Evolutionary conservation across 1,140 invertebrate genomes (phyloP).

Genomic region (Uloborus diversus): DNA sequence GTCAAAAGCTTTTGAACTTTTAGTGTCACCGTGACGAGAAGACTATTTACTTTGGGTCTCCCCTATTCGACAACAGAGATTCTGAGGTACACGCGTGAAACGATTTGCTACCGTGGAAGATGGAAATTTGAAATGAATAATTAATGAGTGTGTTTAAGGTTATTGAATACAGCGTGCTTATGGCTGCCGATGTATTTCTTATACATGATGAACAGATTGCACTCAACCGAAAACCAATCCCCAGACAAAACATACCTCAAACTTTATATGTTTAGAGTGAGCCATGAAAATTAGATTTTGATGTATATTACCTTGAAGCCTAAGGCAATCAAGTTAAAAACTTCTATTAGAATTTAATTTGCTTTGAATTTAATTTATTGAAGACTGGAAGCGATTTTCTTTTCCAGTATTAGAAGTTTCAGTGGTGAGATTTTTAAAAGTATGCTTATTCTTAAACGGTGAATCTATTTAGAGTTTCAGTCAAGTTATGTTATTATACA

Average conservation of each 20-base stretch:
- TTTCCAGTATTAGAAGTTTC: too few species aligned
- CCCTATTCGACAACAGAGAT: not conserved
- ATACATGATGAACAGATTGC: not conserved
- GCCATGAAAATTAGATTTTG: conserved; percentile 3
- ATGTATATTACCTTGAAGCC: not conserved
- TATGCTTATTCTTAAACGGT: too few species aligned
- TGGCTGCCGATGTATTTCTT: not conserved
- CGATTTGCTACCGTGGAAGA: conserved; percentile 1
- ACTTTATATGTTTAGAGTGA: not conserved
- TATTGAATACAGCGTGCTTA: conserved; percentile 16
- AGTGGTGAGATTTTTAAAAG: too few species aligned
- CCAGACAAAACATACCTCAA: not conserved
- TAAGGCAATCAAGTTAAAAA: not conserved
- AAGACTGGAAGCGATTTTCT: not conserved
- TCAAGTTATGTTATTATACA: too few species aligned
- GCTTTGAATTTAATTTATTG: not conserved
- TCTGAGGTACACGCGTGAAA: conserved; percentile 10
- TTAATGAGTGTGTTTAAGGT: conserved; percentile 41
- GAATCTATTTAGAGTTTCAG: too few species aligned
- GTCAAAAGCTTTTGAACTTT: not conserved
- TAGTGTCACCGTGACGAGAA: not conserved
- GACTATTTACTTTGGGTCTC: not conserved
- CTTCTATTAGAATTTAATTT: not conserved
- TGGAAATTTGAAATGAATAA: conserved; percentile 40
- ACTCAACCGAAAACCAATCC: not conserved